Percentiles rank a stretch among this genome's conserved stretches.
phyloP scores from a whole-genome alignment of 1,140 invertebrate genomes.

The Aphaenogaster rudis region DNA sequence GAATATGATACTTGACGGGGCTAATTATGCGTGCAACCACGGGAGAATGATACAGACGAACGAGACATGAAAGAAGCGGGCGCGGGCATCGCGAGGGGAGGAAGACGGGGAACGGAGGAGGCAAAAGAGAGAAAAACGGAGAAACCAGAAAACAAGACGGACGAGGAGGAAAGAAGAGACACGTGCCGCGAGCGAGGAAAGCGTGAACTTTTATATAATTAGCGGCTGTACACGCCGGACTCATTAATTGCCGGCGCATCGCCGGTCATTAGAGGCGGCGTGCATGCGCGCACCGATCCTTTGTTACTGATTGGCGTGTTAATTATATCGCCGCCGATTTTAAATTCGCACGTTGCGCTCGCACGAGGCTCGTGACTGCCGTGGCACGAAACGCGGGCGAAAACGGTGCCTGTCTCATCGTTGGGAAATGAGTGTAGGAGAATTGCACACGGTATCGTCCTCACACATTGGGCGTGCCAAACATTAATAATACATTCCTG shows the following conservation, averaged over 20 bases:
- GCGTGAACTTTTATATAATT: constrained; percentile 83
- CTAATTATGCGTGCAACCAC: constrained; percentile 68
- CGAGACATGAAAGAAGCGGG: constrained; percentile 58
- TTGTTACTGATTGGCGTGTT: constrained; percentile 76
- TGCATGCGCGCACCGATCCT: constrained; percentile 63
- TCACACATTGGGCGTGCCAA: background rate
- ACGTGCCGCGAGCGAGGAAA: constrained; percentile 79
- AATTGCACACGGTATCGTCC: constrained; percentile 9
- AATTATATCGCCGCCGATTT: constrained; percentile 74
- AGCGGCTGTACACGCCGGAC: constrained; percentile 75
- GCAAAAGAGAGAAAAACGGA: constrained; percentile 25
- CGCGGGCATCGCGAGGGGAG: background rate
- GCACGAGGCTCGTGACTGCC: constrained; percentile 43
- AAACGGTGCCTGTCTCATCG: constrained; percentile 52
- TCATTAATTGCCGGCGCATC: constrained; percentile 77
- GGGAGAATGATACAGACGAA: constrained; percentile 44
- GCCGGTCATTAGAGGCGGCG: constrained; percentile 65
- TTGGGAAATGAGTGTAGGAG: constrained; percentile 6
- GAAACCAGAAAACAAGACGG: background rate
- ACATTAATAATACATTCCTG: constrained; percentile 16
- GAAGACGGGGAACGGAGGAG: background rate
- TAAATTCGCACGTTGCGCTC: constrained; percentile 33
- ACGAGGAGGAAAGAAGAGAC: constrained; percentile 41
- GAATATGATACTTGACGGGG: constrained; percentile 62
- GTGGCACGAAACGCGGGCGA: constrained; percentile 36